Evolutionary conservation across 2,888 invertebrate species (phyloP).

Genomic region (Noctua janthe): DNA sequence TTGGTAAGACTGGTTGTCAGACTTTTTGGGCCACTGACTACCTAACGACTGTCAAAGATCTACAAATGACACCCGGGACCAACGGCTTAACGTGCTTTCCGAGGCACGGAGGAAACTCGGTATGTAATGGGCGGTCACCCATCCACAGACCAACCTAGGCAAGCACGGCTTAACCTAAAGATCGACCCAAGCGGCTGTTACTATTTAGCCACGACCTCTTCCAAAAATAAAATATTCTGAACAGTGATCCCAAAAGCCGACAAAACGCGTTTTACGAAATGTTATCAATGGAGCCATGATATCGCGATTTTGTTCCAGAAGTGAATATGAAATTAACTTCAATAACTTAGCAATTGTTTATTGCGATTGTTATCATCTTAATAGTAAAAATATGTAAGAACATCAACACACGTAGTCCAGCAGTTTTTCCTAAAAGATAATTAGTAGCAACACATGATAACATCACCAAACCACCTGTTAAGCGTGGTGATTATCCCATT

Average conservation of each 20-base stretch:
- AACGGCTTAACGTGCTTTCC: too few species aligned
- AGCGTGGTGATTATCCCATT: constrained; percentile 32
- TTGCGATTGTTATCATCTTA: not conserved
- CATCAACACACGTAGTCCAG: not conserved
- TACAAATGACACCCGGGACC: too few species aligned
- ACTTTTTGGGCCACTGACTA: too few species aligned
- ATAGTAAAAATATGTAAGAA: not conserved
- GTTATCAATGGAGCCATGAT: not conserved
- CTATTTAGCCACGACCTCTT: too few species aligned
- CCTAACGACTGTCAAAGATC: too few species aligned
- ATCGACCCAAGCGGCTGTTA: too few species aligned
- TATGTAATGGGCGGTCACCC: too few species aligned
- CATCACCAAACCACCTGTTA: constrained; percentile 9
- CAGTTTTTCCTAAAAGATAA: constrained; percentile 11
- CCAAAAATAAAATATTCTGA: not conserved
- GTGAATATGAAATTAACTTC: not conserved
- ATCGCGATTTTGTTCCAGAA: not conserved
- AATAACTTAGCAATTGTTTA: not conserved
- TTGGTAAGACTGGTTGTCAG: too few species aligned
- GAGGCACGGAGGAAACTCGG: too few species aligned
- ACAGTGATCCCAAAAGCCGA: not conserved
- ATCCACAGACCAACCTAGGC: too few species aligned
- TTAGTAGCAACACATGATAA: not conserved
- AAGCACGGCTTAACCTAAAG: too few species aligned
- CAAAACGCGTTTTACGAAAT: not conserved